Percentiles rank a stretch among this genome's conserved stretches.
phyloP scores from a whole-genome alignment of 2,797 vertebrate genomes.

The Trachurus trachurus region DNA sequence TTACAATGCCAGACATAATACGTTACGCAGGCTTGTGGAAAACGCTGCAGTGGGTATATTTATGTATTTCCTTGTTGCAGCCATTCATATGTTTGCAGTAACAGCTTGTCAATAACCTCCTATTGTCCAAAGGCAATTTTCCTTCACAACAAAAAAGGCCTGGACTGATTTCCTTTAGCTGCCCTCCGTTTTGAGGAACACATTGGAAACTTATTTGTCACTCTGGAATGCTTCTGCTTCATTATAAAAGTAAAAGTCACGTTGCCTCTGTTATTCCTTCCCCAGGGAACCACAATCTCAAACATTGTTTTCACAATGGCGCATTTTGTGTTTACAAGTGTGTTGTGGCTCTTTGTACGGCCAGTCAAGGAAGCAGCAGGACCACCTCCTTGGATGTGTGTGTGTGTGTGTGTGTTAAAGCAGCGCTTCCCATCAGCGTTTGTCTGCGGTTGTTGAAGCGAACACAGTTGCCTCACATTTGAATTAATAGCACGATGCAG shows the following conservation, averaged over 20 bases:
- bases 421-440: conserved; percentile 19
- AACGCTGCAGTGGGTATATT: conserved; percentile 45
- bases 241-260: conserved; percentile 67
- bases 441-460: conserved; percentile 4
- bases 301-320: conserved; percentile 70
- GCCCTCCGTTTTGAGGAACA: conserved; percentile 54
- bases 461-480: conserved; percentile 25
- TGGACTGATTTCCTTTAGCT: conserved; percentile 48
- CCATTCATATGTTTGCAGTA: conserved; percentile 57
- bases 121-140: conserved; percentile 73
- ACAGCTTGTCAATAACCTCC: conserved; percentile 57
- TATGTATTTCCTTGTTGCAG: conserved; percentile 53
- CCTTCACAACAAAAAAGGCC: conserved; percentile 48
- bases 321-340: conserved; percentile 76
- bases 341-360: conserved; percentile 55
- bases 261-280: conserved; percentile 53
- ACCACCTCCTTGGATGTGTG: conserved; percentile 47
- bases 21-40: conserved; percentile 26
- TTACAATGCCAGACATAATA: conserved; percentile 50
- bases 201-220: conserved; percentile 56
- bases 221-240: conserved; percentile 56
- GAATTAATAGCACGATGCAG: conserved; percentile 9
- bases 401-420: conserved; percentile 15
- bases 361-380: conserved; percentile 50
- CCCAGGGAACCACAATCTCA: conserved; percentile 64